phyloP scores from a whole-genome alignment of 2,797 vertebrate genomes.

The Rhadinocentrus ornatus region DNA sequence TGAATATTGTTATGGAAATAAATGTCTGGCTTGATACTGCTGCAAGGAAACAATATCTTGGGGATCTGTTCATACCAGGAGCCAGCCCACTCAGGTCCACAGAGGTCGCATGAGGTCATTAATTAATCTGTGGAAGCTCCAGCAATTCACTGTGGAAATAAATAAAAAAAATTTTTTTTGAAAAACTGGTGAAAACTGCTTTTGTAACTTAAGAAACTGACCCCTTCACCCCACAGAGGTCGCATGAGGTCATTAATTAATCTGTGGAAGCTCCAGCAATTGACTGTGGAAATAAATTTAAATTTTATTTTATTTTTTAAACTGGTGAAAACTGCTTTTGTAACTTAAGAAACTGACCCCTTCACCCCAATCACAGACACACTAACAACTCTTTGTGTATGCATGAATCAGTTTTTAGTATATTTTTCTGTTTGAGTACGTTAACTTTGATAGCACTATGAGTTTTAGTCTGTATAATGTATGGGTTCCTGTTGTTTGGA shows the following conservation, averaged over 20 bases:
- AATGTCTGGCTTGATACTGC: too few relatives aligned
- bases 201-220: constrained; percentile 4
- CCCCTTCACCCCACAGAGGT: background rate
- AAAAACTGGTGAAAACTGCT: background rate
- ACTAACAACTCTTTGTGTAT: background rate
- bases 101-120: too few relatives aligned
- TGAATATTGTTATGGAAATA: too few relatives aligned
- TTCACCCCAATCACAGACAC: constrained; percentile 10
- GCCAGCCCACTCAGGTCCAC: too few relatives aligned
- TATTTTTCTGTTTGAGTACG: background rate
- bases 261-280: background rate
- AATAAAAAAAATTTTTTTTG: background rate
- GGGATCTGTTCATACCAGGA: too few relatives aligned
- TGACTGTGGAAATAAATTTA: background rate
- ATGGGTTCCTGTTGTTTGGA: constrained; percentile 33
- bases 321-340: background rate
- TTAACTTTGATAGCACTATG: constrained; percentile 5
- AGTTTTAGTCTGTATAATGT: constrained; percentile 6
- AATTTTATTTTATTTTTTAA: background rate
- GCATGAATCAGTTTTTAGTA: background rate
- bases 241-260: too few relatives aligned
- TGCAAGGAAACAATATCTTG: too few relatives aligned
- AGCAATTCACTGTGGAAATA: background rate
- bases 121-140: background rate
- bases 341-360: constrained; percentile 10